phyloP scores from a whole-genome alignment of 1,140 invertebrate genomes.

The Colletes latitarsis region DNA sequence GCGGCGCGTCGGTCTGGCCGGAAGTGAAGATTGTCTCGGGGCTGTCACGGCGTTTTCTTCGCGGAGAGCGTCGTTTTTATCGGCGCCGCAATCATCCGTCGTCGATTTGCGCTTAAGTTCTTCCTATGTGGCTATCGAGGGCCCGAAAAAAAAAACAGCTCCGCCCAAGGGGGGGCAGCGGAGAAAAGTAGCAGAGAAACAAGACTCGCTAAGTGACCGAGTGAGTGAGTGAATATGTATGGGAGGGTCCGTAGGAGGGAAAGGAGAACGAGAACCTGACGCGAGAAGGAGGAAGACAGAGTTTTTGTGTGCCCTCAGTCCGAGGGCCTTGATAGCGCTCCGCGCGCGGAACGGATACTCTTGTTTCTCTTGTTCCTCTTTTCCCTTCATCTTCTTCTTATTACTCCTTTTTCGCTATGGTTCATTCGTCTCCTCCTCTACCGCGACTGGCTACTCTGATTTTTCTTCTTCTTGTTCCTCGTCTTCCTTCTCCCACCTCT shows the following conservation, averaged over 20 bases:
- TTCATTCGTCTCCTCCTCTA: slow-evolving; percentile 1
- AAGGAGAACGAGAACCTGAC: background rate
- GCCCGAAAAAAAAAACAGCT: background rate
- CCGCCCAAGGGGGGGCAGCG: background rate
- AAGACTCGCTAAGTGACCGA: slow-evolving; percentile 33
- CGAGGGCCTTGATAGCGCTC: slow-evolving; percentile 7
- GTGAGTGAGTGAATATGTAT: slow-evolving; percentile 35
- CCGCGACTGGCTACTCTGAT: background rate
- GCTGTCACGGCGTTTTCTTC: slow-evolving; percentile 30
- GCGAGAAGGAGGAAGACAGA: background rate
- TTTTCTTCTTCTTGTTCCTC: slow-evolving; percentile 8
- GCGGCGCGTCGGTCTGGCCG: background rate
- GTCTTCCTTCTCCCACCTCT: background rate
- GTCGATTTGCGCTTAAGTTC: slow-evolving; percentile 40
- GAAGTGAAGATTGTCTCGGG: slow-evolving; percentile 10
- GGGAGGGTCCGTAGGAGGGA: background rate
- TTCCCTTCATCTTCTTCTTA: slow-evolving; percentile 17
- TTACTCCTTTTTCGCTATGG: slow-evolving; percentile 21
- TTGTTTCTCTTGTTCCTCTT: slow-evolving; percentile 26
- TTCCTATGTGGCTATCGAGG: slow-evolving; percentile 39
- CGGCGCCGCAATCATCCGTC: slow-evolving; percentile 31
- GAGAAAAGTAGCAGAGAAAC: slow-evolving; percentile 35
- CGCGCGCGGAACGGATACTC: too few species aligned
- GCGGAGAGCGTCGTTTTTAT: slow-evolving; percentile 25
- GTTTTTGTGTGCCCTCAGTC: slow-evolving; percentile 20